Base-by-base conservation (phyloP, 2,797 vertebrate genomes). In the Remorina albescens region DNA sequence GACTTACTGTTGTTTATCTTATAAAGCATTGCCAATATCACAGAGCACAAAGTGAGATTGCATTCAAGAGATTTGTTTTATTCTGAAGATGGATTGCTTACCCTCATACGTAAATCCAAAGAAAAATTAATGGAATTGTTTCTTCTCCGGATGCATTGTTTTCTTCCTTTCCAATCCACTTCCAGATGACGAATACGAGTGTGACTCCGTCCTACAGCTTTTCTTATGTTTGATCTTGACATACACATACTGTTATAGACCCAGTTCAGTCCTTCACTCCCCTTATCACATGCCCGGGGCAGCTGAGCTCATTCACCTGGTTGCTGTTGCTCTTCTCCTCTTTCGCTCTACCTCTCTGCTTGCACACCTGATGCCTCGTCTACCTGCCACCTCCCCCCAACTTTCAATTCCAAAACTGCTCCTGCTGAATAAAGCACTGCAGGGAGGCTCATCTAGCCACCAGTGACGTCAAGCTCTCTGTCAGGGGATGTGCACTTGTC, bases 401-500 rank as follows among this genome's bases (percentile, higher is more conserved):
- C 79, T 82, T 84, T 67, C 73, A 82, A 57, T 58, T 81, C 74
- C 39, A 67, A 69, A 85, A 82, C 49, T 74, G 85, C 90, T 79
- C 81, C 37, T 19, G 66, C 86, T 83, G 79, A 85, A 86, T 80
- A 54, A 77, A 83, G 82, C 77, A 67, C 79, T 55, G 50, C 76
- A 54, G 84, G 89, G 86, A 88, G 75, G 79, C 85, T 88, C 74
- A 78, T 80, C 51, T 58, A 74, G 28, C 67, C 85, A 61, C 58
- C 59, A 70, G 84, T 93, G 92, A 92, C 90, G 88, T 93, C 92
- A 89, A 65, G 54, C 28, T 53, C 34, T 53, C 74, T 86, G 80
- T 86, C 91, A 80, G 74, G 93, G 91, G 92, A 94, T 80, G 46
- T 74, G 65, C 78, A 69, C 75, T 90, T 86, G 84, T 83, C 84